phyloP scores from a whole-genome alignment of 1,140 invertebrate genomes.

The Triops longicaudatus region DNA sequence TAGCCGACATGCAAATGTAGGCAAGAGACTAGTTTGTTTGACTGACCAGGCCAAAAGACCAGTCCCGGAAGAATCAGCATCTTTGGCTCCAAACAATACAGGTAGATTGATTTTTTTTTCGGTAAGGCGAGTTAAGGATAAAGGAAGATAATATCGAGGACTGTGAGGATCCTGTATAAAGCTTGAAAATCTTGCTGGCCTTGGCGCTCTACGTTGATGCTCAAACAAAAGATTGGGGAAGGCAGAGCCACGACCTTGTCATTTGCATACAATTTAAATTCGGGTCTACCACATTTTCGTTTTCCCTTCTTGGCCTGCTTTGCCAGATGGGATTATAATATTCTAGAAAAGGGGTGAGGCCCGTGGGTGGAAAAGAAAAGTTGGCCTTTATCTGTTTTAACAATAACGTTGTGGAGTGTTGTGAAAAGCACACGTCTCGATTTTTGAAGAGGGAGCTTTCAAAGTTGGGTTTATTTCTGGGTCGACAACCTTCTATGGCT shows the following conservation, averaged over 20 bases:
- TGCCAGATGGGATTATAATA: not conserved
- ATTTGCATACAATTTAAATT: not conserved
- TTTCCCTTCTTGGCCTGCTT: not conserved
- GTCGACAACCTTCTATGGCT: not conserved
- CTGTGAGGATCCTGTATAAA: not conserved
- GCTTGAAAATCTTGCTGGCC: not conserved
- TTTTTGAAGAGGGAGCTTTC: not conserved
- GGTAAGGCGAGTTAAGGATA: not conserved
- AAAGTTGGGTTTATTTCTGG: not conserved
- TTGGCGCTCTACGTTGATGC: not conserved
- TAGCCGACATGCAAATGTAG: not conserved
- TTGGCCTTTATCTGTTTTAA: not conserved
- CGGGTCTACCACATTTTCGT: not conserved
- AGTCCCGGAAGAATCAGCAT: not conserved
- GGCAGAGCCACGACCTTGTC: not conserved
- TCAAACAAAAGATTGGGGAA: constrained; percentile 5
- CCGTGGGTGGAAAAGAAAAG: not conserved
- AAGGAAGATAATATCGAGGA: not conserved
- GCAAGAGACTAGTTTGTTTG: not conserved
- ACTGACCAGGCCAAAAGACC: not conserved
- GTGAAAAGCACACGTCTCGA: not conserved
- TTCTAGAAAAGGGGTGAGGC: constrained; percentile 7
- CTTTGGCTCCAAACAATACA: not conserved
- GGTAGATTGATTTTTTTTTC: not conserved
- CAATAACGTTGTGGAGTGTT: too few relatives aligned